Evolutionary conservation across 2,113 vertebrate genomes (phyloP).

Genomic region (Climacteris rufus): DNA sequence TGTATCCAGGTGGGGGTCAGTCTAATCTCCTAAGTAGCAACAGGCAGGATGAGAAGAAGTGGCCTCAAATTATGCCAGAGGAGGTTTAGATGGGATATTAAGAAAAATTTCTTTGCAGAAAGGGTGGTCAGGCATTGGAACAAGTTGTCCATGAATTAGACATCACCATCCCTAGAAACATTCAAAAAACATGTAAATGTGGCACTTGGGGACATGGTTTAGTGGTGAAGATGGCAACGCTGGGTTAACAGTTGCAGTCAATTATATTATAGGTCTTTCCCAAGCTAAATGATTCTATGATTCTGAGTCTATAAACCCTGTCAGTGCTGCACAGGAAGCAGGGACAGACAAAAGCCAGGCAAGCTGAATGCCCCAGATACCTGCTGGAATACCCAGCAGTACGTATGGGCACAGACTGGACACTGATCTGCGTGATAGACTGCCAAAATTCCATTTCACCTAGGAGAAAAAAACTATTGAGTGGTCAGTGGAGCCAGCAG

Average conservation of each 20-base stretch:
- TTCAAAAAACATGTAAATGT: neutral
- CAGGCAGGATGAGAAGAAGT: neutral
- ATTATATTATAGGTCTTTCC: neutral
- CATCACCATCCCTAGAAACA: neutral
- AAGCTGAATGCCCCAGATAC: neutral
- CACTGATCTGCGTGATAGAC: neutral
- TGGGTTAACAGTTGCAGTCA: neutral
- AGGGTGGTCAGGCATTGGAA: neutral
- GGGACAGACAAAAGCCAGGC: neutral
- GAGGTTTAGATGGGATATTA: neutral
- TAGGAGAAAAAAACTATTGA: neutral
- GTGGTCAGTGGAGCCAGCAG: neutral
- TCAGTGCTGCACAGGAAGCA: neutral
- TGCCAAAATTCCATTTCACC: neutral
- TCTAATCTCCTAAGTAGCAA: neutral
- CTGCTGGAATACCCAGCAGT: neutral
- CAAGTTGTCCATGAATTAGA: neutral
- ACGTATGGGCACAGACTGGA: neutral
- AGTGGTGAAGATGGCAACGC: neutral
- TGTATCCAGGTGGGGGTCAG: accelerated
- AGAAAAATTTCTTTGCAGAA: neutral
- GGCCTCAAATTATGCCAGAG: neutral
- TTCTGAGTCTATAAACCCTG: neutral
- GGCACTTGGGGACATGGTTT: neutral
- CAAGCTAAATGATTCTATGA: neutral